Base-by-base conservation (phyloP, 2,113 vertebrate genomes). In the Lasiurus borealis region DNA sequence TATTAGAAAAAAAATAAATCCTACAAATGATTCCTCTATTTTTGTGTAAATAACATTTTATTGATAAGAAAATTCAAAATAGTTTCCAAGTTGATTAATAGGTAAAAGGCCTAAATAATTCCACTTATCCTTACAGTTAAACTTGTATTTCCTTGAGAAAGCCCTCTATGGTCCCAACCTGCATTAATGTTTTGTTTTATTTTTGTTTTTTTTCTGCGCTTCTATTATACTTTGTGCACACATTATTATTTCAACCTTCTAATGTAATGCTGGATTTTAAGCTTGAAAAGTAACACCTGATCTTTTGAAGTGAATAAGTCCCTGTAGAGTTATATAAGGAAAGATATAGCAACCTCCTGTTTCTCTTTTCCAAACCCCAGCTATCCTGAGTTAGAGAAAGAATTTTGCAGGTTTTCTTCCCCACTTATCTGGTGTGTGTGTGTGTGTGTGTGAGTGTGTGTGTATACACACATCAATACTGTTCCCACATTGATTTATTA, bases 11-110 rank as follows among this genome's bases (percentile, higher is more conserved):
- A 57, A 81, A 73, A 72, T 86, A 71, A 94, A 81, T 78, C 29
- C 34, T 64, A 36, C 21, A 87, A 87, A 89, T 27, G 2, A 69
- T 29, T 13, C 14, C 14, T 87, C 57, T 91, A 31, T 89, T 73
- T 72, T 87, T 90, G 0, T 81, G 4, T 64, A 92, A 71, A 66
- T 72, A 68, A 48, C n/a, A n/a, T 77, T 86, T 77, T 77, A 50
- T 40, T 77, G 46, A 57, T 90, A 76, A 71, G 34, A 89, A 93
- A 90, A 62, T 75, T 87, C n/a, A 73, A 90, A 71, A 88, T 31
- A 46, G 10, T 84, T 88, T 97, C 64, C 54, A 85, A 82, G 80
- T 44, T 88, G 15, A 84, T 75, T 94, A 21, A 62, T 73, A 71
- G 3, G 8, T 87, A 62, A 69, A 31, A 48, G 59, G 7, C 18